Conservation (phyloP, 1,140 invertebrate genomes). For the Thaumetopoea pityocampa region DNA sequence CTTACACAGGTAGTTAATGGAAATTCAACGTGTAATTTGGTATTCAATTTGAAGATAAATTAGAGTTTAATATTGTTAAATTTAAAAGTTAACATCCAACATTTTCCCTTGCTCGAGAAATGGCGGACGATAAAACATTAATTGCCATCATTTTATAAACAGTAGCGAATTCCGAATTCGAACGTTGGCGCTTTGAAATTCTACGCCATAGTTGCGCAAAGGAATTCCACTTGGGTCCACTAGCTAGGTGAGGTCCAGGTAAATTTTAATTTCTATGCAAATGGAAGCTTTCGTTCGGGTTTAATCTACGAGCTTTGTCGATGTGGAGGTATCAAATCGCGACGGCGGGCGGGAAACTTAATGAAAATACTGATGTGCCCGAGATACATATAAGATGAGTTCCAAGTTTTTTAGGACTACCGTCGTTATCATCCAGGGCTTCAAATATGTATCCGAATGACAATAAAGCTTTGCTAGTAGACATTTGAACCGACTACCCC, state of each 20-base stretch:
- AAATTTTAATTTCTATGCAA: constrained; percentile 74
- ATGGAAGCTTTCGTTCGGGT: constrained; percentile 51
- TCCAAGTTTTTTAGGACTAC: no score
- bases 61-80: no score
- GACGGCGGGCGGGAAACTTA: constrained; percentile 49
- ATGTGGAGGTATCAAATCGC: constrained; percentile 41
- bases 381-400: constrained; percentile 5
- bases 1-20: no score
- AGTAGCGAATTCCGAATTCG: constrained; percentile 26
- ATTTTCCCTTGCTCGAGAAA: no score
- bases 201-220: constrained; percentile 29
- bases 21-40: no score
- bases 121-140: no score
- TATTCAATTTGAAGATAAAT: no score
- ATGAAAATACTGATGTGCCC: constrained; percentile 45
- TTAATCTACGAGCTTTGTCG: constrained; percentile 54
- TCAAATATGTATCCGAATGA: no score
- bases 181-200: constrained; percentile 25
- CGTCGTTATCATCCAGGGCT: no score
- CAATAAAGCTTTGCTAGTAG: no score
- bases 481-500: no score
- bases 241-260: constrained; percentile 48
- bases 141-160: constrained; percentile 22
- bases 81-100: no score
- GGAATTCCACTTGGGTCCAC: constrained; percentile 46